phyloP scores from a whole-genome alignment of 1,140 invertebrate species.

The Dendrolimus punctatus region DNA sequence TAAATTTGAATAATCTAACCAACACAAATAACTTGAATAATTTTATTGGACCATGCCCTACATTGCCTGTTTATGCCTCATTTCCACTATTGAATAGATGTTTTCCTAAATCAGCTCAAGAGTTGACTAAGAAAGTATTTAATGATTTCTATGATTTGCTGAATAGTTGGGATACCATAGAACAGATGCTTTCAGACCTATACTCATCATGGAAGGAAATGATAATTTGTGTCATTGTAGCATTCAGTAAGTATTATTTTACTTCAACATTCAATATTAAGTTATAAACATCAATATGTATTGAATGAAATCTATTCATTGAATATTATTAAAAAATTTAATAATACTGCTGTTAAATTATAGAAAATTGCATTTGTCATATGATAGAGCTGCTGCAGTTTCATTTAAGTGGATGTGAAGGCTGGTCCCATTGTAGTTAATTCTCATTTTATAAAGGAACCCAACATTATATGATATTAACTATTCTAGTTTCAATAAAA shows the following conservation, averaged over 20 bases:
- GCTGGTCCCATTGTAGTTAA: no score
- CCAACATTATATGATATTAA: no score
- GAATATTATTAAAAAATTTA: neutral
- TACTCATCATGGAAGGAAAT: slow-evolving; percentile 91
- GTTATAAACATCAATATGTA: no score
- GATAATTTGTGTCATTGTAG: slow-evolving; percentile 84
- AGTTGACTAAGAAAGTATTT: slow-evolving; percentile 75
- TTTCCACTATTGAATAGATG: slow-evolving; percentile 89
- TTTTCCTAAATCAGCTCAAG: slow-evolving; percentile 80
- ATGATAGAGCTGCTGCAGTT: no score
- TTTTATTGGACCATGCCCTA: slow-evolving; percentile 81
- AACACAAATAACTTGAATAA: slow-evolving; percentile 66
- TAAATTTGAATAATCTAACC: slow-evolving; percentile 70
- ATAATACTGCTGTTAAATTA: no score
- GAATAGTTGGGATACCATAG: slow-evolving; percentile 90
- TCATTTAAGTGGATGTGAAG: no score
- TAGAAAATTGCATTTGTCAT: no score
- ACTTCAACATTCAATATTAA: neutral
- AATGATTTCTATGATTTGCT: slow-evolving; percentile 84
- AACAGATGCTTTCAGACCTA: slow-evolving; percentile 90
- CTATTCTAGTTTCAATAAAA: no score
- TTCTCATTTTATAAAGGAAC: no score
- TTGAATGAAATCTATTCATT: neutral
- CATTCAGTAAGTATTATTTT: slow-evolving; percentile 79
- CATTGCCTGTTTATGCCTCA: slow-evolving; percentile 80